phyloP scores from a whole-genome alignment of 2,888 invertebrate genomes.

The Eurois occulta region DNA sequence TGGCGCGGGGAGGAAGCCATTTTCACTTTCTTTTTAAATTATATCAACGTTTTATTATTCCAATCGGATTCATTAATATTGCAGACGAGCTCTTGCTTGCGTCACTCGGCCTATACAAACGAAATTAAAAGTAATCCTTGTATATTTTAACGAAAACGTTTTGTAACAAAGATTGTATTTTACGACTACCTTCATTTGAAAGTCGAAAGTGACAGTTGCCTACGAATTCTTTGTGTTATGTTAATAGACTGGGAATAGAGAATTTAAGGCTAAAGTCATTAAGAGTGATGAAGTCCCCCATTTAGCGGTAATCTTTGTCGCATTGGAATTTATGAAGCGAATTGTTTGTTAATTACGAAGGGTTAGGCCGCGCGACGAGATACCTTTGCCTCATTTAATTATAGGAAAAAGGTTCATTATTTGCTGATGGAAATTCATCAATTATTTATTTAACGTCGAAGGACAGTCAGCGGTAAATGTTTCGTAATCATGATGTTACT shows the following conservation, averaged over 20 bases:
- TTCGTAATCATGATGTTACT: conserved; percentile 7
- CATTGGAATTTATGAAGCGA: conserved; percentile 42
- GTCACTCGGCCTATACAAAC: conserved; percentile 69
- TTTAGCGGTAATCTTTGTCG: conserved; percentile 38
- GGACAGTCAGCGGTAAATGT: conserved; percentile 30
- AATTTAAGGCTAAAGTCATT: conserved; percentile 37
- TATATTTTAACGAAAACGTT: conserved; percentile 60
- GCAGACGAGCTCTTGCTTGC: conserved; percentile 72
- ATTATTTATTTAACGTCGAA: conserved; percentile 44
- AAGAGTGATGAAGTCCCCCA: conserved; percentile 20
- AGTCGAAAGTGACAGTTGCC: conserved; percentile 31
- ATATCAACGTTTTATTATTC: conserved; percentile 81
- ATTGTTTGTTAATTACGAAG: conserved; percentile 57
- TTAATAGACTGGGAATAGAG: conserved; percentile 25
- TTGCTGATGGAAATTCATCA: conserved; percentile 43
- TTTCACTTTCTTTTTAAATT: conserved; percentile 88
- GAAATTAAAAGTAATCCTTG: conserved; percentile 67
- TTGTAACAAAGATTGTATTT: conserved; percentile 56
- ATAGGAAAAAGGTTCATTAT: conserved; percentile 55
- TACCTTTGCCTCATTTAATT: conserved; percentile 47
- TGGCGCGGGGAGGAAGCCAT: conserved; percentile 76
- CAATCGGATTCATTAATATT: conserved; percentile 79
- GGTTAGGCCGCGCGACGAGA: conserved; percentile 41
- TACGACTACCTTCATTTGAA: conserved; percentile 55
- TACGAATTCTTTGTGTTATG: conserved; percentile 45